These are phyloP conservation scores for Sebastolobus alascanus DNA, from an alignment of 2,797 vertebrate genomes.

Conservation along the genomic window DNA sequence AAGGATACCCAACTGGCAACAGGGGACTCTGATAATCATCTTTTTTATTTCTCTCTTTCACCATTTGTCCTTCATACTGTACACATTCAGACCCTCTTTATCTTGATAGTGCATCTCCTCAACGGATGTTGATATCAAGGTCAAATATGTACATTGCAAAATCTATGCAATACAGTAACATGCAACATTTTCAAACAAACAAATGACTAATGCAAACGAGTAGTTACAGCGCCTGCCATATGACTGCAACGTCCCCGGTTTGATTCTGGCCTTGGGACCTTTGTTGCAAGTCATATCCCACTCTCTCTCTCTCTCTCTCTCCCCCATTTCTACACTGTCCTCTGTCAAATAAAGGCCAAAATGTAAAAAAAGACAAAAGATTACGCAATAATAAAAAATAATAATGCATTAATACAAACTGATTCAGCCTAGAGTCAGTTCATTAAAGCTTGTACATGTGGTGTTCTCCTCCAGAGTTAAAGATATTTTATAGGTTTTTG, in stretches of 20 bases:
- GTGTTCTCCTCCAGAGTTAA: too few relatives aligned
- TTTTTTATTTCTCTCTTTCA: not conserved
- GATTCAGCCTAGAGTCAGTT: too few relatives aligned
- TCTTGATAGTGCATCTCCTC: not conserved
- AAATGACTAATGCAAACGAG: not conserved
- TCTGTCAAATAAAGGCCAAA: too few relatives aligned
- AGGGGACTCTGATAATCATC: conserved; percentile 22
- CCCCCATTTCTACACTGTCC: too few relatives aligned
- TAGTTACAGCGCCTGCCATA: not conserved
- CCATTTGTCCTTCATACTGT: conserved; percentile 7
- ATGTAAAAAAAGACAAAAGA: too few relatives aligned
- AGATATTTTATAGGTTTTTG: too few relatives aligned
- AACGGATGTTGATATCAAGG: conserved; percentile 2
- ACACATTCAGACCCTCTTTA: not conserved
- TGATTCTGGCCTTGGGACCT: not conserved
- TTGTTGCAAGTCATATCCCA: not conserved
- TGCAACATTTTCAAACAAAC: not conserved
- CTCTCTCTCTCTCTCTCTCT: not conserved
- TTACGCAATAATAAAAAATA: too few relatives aligned
- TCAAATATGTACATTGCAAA: not conserved
- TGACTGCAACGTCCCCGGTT: not conserved
- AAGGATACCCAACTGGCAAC: conserved; percentile 9
- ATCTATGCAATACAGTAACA: not conserved
- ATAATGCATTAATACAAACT: too few relatives aligned
- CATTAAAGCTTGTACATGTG: too few relatives aligned